Evolutionary conservation across 2,113 vertebrate genomes (phyloP).

Genomic region (Dendropsophus ebraccatus): DNA sequence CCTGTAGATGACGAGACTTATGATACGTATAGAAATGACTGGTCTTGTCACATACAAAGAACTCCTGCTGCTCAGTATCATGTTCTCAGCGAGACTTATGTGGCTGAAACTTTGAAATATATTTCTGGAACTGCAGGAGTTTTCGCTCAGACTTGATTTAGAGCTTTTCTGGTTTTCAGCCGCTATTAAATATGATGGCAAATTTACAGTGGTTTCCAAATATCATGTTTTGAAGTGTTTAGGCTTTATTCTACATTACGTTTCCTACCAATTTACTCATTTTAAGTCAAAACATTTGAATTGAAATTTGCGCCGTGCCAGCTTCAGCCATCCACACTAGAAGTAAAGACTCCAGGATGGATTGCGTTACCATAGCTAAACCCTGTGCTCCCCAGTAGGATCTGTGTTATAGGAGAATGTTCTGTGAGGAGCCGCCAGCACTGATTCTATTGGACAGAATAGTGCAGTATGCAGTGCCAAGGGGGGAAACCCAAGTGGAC

Average conservation of each 20-base stretch:
- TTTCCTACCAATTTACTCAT: constrained; percentile 41
- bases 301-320: neutral
- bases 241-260: constrained; percentile 50
- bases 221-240: constrained; percentile 38
- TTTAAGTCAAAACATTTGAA: constrained; percentile 11
- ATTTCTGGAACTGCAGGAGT: constrained; percentile 42
- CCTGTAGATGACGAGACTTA: constrained; percentile 35
- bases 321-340: neutral
- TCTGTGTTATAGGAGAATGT: too few species aligned
- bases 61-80: constrained; percentile 54
- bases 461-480: too few species aligned
- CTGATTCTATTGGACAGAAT: too few species aligned
- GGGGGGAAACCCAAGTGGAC: too few species aligned
- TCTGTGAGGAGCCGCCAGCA: too few species aligned
- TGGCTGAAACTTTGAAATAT: constrained; percentile 57
- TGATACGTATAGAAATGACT: constrained; percentile 45
- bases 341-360: neutral
- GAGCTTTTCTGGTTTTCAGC: constrained; percentile 37
- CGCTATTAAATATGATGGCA: constrained; percentile 49
- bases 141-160: constrained; percentile 53
- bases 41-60: constrained; percentile 55
- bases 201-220: constrained; percentile 38
- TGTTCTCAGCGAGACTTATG: constrained; percentile 54
- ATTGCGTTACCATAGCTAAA: neutral
- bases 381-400: too few species aligned